Conservation (phyloP, 2,888 invertebrate genomes). For the Drosophila paranaensis region DNA sequence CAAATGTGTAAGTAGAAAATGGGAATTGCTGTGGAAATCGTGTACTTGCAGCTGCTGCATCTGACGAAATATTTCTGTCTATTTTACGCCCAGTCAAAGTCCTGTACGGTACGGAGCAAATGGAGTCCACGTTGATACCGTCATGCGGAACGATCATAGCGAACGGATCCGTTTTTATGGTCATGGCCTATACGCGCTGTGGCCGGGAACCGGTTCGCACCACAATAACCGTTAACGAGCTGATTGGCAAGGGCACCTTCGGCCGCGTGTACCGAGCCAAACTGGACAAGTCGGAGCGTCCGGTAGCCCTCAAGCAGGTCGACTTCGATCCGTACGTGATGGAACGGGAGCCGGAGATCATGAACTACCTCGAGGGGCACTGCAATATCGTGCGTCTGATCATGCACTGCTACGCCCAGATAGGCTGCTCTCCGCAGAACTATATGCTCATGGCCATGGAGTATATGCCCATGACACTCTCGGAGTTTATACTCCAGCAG, state of each 20-base stretch:
- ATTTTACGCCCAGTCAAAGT: too few relatives aligned
- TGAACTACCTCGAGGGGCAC: conserved; percentile 97
- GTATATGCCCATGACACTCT: conserved; percentile 91
- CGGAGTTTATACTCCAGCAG: conserved; percentile 96
- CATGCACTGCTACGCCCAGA: conserved; percentile 99
- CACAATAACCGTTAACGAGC: conserved; percentile 85
- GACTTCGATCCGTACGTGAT: conserved; percentile 99
- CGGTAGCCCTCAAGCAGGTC: conserved; percentile 99
- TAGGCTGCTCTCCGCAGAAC: conserved; percentile 96
- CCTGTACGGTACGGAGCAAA: not conserved
- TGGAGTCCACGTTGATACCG: not conserved
- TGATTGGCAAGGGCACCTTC: conserved; percentile 99
- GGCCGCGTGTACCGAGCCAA: conserved; percentile 99
- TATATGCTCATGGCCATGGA: conserved; percentile 99
- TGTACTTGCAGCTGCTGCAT: not conserved
- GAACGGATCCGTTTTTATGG: not conserved
- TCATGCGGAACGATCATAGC: conserved; percentile 17
- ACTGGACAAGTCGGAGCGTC: conserved; percentile 95
- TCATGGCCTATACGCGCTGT: not conserved
- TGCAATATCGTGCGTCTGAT: conserved; percentile 99
- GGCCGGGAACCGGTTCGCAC: not conserved
- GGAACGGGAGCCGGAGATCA: conserved; percentile 99
- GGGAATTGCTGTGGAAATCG: not conserved
- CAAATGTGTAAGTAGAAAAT: conserved; percentile 14
- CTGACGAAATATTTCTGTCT: not conserved